Conservation (phyloP, 2,888 invertebrate species). For the Merodon equestris region DNA sequence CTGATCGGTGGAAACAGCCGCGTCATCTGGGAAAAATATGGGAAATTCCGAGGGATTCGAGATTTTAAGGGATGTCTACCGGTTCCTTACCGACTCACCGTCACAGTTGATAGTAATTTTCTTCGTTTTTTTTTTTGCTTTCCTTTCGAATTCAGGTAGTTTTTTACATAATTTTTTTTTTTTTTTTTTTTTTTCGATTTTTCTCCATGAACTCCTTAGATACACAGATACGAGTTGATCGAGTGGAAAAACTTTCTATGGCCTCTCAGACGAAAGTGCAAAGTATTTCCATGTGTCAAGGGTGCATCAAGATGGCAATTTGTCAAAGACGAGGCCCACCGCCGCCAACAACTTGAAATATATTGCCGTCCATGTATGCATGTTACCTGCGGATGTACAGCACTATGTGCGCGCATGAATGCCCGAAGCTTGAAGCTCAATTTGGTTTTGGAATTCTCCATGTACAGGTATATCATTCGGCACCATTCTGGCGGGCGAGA, state of each 20-base stretch:
- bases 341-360: slow-evolving; percentile 38
- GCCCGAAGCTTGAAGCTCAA: slow-evolving; percentile 57
- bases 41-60: slow-evolving; percentile 8
- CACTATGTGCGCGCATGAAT: slow-evolving; percentile 11
- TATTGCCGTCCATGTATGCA: slow-evolving; percentile 17
- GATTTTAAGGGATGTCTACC: slow-evolving; percentile 28
- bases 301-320: slow-evolving; percentile 69
- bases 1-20: background rate
- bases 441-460: slow-evolving; percentile 34
- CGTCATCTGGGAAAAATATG: no score
- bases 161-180: no score
- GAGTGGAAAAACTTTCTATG: slow-evolving; percentile 52
- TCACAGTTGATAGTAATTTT: slow-evolving; percentile 30
- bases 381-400: no score
- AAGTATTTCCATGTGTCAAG: slow-evolving; percentile 67
- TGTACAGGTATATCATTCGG: slow-evolving; percentile 4
- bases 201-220: no score
- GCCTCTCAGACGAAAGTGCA: slow-evolving; percentile 56
- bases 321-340: slow-evolving; percentile 67
- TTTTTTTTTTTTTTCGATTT: background rate
- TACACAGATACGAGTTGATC: no score
- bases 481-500: background rate
- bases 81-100: background rate
- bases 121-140: slow-evolving; percentile 35
- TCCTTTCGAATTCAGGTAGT: slow-evolving; percentile 19